Base-by-base conservation (phyloP, 1,140 invertebrate species). In the Pogonomyrmex californicus region DNA sequence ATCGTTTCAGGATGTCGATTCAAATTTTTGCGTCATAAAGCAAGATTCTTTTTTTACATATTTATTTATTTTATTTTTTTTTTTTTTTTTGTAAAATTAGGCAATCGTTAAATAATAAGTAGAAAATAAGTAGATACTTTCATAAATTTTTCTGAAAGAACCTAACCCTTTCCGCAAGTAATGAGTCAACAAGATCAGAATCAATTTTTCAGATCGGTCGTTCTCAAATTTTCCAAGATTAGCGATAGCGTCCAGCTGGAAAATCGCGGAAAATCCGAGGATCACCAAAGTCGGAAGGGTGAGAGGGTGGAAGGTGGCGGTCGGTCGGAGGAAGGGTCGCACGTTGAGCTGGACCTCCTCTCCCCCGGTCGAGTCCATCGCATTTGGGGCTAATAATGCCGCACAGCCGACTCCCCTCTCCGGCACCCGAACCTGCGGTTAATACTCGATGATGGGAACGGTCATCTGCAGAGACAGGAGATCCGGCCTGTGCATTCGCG, bases 391-490 rank as follows among this genome's bases (percentile, higher is more conserved):
- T 95, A 95, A 95, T 95, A 95, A 94, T 95, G 93, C 92, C 86
- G 92, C 90, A 93, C 92, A 88, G 90, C 90, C 89, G 91, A 91
- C 88, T 90, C 86, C 86, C 83, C 88, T 91, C 86, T 86, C 85
- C 86, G 91, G 92, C 75, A 58, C 91, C 93, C 93, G 93, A 90
- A 93, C 87, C 94, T 95, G 95, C 94, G 95, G 95, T 95, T 95
- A 95, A 95, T 95, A 95, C 94, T 95, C 95, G 94, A 95, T 95
- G 95, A 95, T 95, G 94, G 94, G 95, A 95, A 95, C 95, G 94
- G 95, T 95, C 95, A 95, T 95, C 94, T 95, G 95, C 95, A 95
- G 95, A 95, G 94, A 95, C 94, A 95, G 93, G 90, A 23, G 23
- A 94, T 91, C 91, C 92, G 90, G 92, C 89, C 91, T 92, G 91